Evolutionary conservation across 2,113 vertebrate genomes (phyloP).

Genomic region (Rattus norvegicus): DNA sequence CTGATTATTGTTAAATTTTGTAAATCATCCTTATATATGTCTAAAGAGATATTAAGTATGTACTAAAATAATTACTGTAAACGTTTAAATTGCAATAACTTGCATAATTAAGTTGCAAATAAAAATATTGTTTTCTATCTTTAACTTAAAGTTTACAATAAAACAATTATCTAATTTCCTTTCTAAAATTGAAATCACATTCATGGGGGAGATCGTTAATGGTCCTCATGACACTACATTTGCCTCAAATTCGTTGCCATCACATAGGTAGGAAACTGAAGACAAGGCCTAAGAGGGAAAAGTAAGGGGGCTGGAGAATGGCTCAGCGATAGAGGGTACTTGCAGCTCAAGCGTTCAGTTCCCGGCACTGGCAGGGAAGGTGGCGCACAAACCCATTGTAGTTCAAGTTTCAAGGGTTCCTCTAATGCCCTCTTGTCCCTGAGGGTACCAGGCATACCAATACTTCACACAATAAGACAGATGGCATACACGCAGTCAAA

Average conservation of each 20-base stretch:
- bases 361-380: not conserved
- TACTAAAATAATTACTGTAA: constrained; percentile 77
- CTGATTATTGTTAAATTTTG: constrained; percentile 72
- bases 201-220: constrained; percentile 5
- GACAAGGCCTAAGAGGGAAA: not conserved
- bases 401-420: not conserved
- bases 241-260: constrained; percentile 44
- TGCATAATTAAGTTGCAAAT: constrained; percentile 75
- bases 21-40: constrained; percentile 69
- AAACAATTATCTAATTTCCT: constrained; percentile 61
- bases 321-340: not conserved
- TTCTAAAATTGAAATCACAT: constrained; percentile 58
- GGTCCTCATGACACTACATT: not conserved
- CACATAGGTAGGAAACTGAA: constrained; percentile 6
- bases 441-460: not conserved
- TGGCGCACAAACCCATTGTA: not conserved
- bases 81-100: constrained; percentile 66
- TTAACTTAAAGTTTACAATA: constrained; percentile 81
- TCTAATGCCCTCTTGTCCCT: not conserved
- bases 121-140: constrained; percentile 81
- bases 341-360: not conserved
- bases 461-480: too few species aligned
- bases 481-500: not conserved
- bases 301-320: not conserved
- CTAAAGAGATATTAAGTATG: constrained; percentile 54